Conservation (phyloP, 2,113 vertebrate species). For the Monopterus albus region DNA sequence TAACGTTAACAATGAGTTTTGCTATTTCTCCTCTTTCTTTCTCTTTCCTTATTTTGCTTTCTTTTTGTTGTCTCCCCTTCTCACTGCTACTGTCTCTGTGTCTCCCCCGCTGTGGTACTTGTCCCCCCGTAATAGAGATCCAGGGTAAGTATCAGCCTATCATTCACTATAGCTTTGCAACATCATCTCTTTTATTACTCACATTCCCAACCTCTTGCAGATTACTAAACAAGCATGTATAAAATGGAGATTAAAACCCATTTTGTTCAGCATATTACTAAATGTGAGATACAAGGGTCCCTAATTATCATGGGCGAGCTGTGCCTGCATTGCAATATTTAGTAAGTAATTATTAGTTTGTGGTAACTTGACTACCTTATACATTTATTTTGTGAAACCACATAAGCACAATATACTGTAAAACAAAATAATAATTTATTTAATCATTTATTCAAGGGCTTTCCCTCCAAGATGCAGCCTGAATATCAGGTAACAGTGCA, state of each 20-base stretch:
- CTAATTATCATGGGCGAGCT: background rate
- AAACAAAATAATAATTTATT: background rate
- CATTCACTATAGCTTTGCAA: conserved; percentile 11
- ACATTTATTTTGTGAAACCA: background rate
- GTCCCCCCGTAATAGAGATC: conserved; percentile 76
- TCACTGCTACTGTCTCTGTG: conserved; percentile 36
- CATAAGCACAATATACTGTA: background rate
- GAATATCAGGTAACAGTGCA: background rate
- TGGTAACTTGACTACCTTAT: background rate
- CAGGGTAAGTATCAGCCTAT: conserved; percentile 80
- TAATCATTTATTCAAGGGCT: background rate
- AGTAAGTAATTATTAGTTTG: background rate
- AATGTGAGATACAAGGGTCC: background rate
- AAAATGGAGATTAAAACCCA: background rate
- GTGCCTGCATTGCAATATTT: background rate
- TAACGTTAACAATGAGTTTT: conserved; percentile 82
- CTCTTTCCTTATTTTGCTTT: conserved; percentile 47
- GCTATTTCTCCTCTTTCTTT: conserved; percentile 56
- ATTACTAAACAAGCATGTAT: background rate
- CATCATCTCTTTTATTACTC: conserved; percentile 17
- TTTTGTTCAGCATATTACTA: background rate
- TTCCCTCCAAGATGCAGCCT: background rate
- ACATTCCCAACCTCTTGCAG: background rate
- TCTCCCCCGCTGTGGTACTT: conserved; percentile 51
- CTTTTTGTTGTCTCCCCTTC: conserved; percentile 37